Evolutionary conservation across 2,113 vertebrate species (phyloP), one percentile per base, ranked within the genome.

Genomic region (Varanus salvator): DNA sequence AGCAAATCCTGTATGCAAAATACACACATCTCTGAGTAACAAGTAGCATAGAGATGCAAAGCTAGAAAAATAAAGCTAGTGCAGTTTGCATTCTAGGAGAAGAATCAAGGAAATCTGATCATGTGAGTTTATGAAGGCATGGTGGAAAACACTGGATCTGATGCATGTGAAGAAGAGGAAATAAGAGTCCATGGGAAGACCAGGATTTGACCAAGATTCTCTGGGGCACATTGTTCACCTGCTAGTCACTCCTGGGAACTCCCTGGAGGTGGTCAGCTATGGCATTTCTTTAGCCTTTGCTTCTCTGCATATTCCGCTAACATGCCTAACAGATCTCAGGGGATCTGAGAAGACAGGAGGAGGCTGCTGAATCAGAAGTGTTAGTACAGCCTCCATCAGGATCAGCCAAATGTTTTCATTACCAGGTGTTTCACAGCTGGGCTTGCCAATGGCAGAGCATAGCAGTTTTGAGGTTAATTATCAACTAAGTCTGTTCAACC

Each of bases 361-460:
- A 85, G 71, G 72, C 74, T 12, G 48, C 54, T 27, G 80, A 6
- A 89, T 82, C 80, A 85, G 84, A 90, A 83, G 17, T 92, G 90
- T 86, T 92, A 92, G 93, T 93, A 82, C 86, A 38, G 17, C 57
- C 71, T 0, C 25, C 64, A 82, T 66, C 57, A 64, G 89, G 87
- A 93, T 95, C 94, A 90, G 85, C 89, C 89, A 57, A 93, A 95
- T 95, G 92, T 95, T 95, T 95, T 95, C 90, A 80, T 95, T 87
- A 92, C 92, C 92, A 89, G 92, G 93, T 85, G 92, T 88, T 94
- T 80, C 91, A 85, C 91, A 93, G 90, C 94, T 92, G 94, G 91
- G 71, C 44, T 76, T 69, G 75, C 64, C 81, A 91, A 71, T 80
- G 81, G 84, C 74, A 3, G 64, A 87, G 64, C 90, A 86, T 89